Evolutionary conservation across 2,113 vertebrate genomes (phyloP).

Genomic region (Aegithalos caudatus): DNA sequence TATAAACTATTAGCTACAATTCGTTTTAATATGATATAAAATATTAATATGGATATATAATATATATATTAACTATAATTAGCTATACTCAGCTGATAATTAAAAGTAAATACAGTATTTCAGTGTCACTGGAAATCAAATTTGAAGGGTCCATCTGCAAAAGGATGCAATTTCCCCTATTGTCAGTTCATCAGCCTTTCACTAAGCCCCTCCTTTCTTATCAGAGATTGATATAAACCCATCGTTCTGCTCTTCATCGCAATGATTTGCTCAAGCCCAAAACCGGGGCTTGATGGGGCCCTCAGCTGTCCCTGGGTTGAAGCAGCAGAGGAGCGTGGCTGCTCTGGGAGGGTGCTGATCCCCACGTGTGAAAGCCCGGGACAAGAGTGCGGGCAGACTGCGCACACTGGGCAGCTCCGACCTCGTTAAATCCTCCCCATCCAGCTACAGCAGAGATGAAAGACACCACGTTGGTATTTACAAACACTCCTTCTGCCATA

Average conservation of each 20-base stretch:
- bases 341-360: neutral
- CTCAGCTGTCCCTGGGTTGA: neutral
- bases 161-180: neutral
- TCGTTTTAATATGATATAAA: neutral
- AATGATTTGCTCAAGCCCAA: neutral
- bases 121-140: neutral
- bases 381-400: too few relatives aligned
- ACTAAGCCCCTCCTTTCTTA: neutral
- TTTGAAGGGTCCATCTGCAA: neutral
- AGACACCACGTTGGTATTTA: neutral
- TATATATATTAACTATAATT: neutral
- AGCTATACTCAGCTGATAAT: neutral
- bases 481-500: neutral
- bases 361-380: rapidly evolving
- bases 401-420: rapidly evolving
- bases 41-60: neutral
- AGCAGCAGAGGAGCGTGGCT: neutral
- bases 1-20: neutral
- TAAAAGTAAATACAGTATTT: neutral
- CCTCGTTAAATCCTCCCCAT: rapidly evolving
- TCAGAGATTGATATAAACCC: neutral
- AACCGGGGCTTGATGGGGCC: neutral
- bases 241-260: rapidly evolving
- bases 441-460: neutral
- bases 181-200: neutral